Conservation (phyloP, 1,140 invertebrate species). For the Sesamia nonagrioides region DNA sequence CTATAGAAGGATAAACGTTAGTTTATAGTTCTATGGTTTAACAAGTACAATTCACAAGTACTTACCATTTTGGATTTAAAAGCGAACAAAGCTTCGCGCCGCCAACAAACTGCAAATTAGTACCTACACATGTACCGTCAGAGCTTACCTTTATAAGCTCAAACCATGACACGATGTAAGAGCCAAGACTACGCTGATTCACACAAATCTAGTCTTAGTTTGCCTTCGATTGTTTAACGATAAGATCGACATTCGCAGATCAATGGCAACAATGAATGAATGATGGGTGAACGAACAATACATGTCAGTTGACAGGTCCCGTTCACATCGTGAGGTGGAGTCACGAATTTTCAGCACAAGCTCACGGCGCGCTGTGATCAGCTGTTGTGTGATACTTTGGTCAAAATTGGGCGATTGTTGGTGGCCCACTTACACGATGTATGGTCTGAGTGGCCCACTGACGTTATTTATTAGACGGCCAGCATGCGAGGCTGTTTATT, state of each 20-base stretch:
- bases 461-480: conserved; percentile 20
- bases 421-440: conserved; percentile 23
- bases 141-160: conserved; percentile 33
- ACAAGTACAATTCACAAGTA: conserved; percentile 29
- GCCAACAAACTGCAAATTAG: conserved; percentile 41
- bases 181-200: conserved; percentile 15
- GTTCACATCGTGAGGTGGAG: conserved; percentile 60
- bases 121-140: conserved; percentile 34
- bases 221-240: conserved; percentile 27
- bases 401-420: conserved; percentile 28
- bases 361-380: conserved; percentile 40
- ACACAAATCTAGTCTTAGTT: conserved; percentile 32
- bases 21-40: conserved; percentile 11
- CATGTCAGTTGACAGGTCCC: conserved; percentile 41
- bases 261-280: conserved; percentile 17
- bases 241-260: conserved; percentile 29
- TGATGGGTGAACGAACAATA: conserved; percentile 36
- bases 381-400: conserved; percentile 34
- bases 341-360: conserved; percentile 66
- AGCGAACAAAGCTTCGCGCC: conserved; percentile 30
- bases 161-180: conserved; percentile 10
- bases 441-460: conserved; percentile 5
- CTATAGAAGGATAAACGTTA: conserved; percentile 15
- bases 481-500: conserved; percentile 10
- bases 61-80: conserved; percentile 37